A percentile compares a stretch with the other conserved stretches of the same genome.
phyloP scores from a whole-genome alignment of 2,113 vertebrate species.

The Oryzias woworae region DNA sequence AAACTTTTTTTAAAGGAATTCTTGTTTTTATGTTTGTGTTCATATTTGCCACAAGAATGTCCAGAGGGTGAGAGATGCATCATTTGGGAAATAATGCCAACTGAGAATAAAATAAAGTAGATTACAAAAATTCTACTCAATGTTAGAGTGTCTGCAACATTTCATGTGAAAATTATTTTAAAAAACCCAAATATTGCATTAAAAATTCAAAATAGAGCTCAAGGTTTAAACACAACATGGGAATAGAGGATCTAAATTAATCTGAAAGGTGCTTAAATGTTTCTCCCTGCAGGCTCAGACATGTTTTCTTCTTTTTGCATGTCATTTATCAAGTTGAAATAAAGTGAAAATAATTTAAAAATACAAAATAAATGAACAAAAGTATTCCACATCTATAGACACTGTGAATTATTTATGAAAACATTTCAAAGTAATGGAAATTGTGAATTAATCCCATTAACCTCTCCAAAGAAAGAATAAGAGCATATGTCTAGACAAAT shows the following conservation, averaged over 20 bases:
- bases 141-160: too few species aligned
- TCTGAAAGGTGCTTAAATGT: slow-evolving; percentile 21
- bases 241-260: not conserved
- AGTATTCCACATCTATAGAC: slow-evolving; percentile 37
- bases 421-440: slow-evolving; percentile 65
- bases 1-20: too few species aligned
- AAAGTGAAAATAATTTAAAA: slow-evolving; percentile 44
- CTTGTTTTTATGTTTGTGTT: too few species aligned
- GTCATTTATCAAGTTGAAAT: slow-evolving; percentile 37
- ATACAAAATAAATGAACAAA: slow-evolving; percentile 58
- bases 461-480: slow-evolving; percentile 66
- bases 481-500: slow-evolving; percentile 71
- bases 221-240: too few species aligned
- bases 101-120: too few species aligned
- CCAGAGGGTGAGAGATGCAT: too few species aligned
- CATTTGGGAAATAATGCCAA: too few species aligned
- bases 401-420: slow-evolving; percentile 68
- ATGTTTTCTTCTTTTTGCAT: slow-evolving; percentile 20
- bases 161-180: too few species aligned
- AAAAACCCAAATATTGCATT: too few species aligned
- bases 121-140: too few species aligned
- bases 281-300: slow-evolving; percentile 23
- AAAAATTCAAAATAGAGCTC: too few species aligned
- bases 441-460: slow-evolving; percentile 72
- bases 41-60: too few species aligned